Evolutionary conservation across 2,888 invertebrate species (phyloP).

Genomic region (Autographa pulchrina): DNA sequence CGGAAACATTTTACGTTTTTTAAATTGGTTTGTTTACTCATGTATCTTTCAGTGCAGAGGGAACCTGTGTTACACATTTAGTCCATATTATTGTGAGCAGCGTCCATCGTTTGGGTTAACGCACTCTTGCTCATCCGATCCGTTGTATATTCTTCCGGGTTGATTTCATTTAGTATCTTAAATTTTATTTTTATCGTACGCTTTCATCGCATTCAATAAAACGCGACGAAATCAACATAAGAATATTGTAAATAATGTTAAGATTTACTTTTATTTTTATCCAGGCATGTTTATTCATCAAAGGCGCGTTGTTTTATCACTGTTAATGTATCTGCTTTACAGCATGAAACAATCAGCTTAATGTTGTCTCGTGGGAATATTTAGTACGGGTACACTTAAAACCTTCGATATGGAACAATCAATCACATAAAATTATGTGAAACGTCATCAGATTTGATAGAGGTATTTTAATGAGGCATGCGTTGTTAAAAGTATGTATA

Average conservation of each 20-base stretch:
- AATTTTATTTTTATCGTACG: slow-evolving; percentile 55
- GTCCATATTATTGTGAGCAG: slow-evolving; percentile 75
- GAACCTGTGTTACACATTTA: slow-evolving; percentile 77
- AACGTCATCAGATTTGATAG: slow-evolving; percentile 30
- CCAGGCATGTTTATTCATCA: slow-evolving; percentile 41
- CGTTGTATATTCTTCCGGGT: slow-evolving; percentile 71
- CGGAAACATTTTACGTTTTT: slow-evolving; percentile 66
- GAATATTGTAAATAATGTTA: slow-evolving; percentile 13
- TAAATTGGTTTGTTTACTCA: slow-evolving; percentile 77
- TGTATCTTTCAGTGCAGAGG: slow-evolving; percentile 73
- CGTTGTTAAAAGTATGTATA: slow-evolving; percentile 34
- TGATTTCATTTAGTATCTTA: slow-evolving; percentile 66
- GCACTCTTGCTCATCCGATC: slow-evolving; percentile 76
- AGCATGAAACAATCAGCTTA: slow-evolving; percentile 43
- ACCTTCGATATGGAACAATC: slow-evolving; percentile 29
- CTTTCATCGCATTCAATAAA: slow-evolving; percentile 34
- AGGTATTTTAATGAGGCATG: slow-evolving; percentile 44
- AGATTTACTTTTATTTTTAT: slow-evolving; percentile 16
- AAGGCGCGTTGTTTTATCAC: slow-evolving; percentile 46
- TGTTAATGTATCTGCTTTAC: slow-evolving; percentile 39
- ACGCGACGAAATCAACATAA: slow-evolving; percentile 25
- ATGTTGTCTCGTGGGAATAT: slow-evolving; percentile 57
- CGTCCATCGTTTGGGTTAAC: slow-evolving; percentile 76
- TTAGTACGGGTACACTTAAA: slow-evolving; percentile 23
- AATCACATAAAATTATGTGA: slow-evolving; percentile 33